These are phyloP conservation scores for Hyperoplus lanceolatus DNA, from an alignment of 2,797 vertebrate genomes.

Conservation along the genomic window DNA sequence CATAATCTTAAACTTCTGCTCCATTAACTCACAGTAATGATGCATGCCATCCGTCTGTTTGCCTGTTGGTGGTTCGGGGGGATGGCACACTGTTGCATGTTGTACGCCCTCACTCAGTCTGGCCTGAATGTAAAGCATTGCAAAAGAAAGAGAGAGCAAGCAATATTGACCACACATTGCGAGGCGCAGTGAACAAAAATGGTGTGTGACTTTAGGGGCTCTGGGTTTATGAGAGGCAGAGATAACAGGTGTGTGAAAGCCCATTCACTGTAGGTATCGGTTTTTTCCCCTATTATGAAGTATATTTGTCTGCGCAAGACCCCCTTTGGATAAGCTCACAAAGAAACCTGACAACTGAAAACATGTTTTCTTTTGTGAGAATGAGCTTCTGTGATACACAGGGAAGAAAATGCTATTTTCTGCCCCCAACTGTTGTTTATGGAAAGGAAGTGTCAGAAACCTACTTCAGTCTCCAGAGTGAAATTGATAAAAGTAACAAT, in stretches of 20 bases:
- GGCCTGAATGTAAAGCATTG: constrained; percentile 35
- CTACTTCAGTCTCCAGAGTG: constrained; percentile 57
- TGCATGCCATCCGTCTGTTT: constrained; percentile 68
- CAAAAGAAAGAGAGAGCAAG: constrained; percentile 5
- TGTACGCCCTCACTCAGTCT: constrained; percentile 47
- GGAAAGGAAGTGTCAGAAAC: constrained; percentile 71
- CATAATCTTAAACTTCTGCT: constrained; percentile 61
- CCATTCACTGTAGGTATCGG: constrained; percentile 17
- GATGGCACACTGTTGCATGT: constrained; percentile 64
- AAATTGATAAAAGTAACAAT: constrained; percentile 66
- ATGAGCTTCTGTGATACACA: constrained; percentile 53
- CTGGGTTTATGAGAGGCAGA: constrained; percentile 34
- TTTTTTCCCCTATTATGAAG: constrained; percentile 38
- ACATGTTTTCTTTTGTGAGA: constrained; percentile 68
- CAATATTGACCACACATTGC: constrained; percentile 24
- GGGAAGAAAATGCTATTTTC: constrained; percentile 60
- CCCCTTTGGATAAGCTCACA: constrained; percentile 55
- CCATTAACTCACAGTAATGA: constrained; percentile 74
- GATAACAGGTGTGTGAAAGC: constrained; percentile 26
- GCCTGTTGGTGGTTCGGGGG: constrained; percentile 62
- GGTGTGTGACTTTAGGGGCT: constrained; percentile 26
- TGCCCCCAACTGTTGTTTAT: constrained; percentile 71
- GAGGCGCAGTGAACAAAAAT: constrained; percentile 43
- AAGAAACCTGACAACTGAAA: constrained; percentile 65
- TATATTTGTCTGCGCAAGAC: constrained; percentile 61